Evolutionary conservation across 2,888 invertebrate genomes (phyloP).

Genomic region (Brachylomia viminalis): DNA sequence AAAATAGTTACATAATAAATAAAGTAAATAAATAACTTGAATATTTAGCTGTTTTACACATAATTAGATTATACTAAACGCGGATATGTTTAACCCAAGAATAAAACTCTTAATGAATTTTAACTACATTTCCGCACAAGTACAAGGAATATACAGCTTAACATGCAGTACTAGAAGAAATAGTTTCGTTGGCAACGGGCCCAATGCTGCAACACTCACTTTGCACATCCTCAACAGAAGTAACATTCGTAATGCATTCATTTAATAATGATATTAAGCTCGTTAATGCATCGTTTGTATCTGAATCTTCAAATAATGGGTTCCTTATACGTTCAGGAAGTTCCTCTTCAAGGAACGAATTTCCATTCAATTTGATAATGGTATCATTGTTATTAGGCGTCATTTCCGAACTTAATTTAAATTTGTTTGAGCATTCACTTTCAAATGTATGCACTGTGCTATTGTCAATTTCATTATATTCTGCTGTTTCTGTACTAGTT

Average conservation of each 20-base stretch:
- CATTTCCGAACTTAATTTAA: constrained; percentile 33
- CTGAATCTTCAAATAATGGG: constrained; percentile 34
- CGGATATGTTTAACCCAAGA: not conserved
- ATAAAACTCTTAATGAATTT: not conserved
- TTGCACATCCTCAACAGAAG: constrained; percentile 37
- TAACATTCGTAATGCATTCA: constrained; percentile 13
- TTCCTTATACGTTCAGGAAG: constrained; percentile 24
- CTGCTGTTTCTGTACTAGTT: constrained; percentile 11
- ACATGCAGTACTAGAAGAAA: constrained; percentile 30
- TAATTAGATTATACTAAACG: not conserved
- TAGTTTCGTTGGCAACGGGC: constrained; percentile 36
- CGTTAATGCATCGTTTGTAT: constrained; percentile 34
- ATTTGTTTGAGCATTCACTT: constrained; percentile 37
- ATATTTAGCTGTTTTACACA: not conserved
- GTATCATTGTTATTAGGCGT: constrained; percentile 45
- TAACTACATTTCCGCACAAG: not conserved
- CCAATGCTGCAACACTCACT: constrained; percentile 41
- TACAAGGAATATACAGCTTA: constrained; percentile 19
- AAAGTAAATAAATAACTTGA: constrained; percentile 23
- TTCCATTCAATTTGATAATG: constrained; percentile 50
- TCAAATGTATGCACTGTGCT: constrained; percentile 14
- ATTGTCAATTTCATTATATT: constrained; percentile 17
- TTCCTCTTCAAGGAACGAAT: constrained; percentile 32
- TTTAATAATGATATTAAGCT: constrained; percentile 17
- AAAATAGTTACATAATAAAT: not conserved